Base-by-base conservation (phyloP, 2,888 invertebrate genomes). In the Drosophila multiciliata region DNA sequence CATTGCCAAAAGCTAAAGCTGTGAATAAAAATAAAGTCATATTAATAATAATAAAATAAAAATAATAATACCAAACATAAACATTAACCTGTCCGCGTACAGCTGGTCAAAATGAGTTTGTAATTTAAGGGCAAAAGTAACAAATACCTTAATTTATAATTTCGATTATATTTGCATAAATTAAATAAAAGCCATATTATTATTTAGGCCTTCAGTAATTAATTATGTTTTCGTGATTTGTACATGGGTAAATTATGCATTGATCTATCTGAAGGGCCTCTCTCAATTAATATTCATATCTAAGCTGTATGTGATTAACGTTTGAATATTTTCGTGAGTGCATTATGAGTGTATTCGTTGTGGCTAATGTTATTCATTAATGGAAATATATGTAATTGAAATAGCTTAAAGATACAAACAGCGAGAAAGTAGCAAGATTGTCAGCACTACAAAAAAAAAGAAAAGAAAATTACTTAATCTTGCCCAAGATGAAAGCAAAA, bases 111-210 rank as follows among this genome's bases (percentile, higher is more conserved):
- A 17, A 26, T 54, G 26, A 11, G 49, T 49, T 26, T 17, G 2
- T 9, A 17, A 17, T 26, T 26, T 11, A 38, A 29, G 9, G 32
- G 36, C 1, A 29, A 38, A 20, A 38, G 1, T 7, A 45, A 12
- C 54, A 64, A 66, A 53, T 53, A 48, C 5, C 15, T 45, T n/a
- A 48, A 42, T 36, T 53, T 20, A 35, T 29, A 42, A 35, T 29
- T 48, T 45, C 45, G 35, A 36, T 29, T 55, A 12, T 7, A 17
- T 52, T 20, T 8, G 7, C 55, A 65, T 65, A 54, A 55, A 55
- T 38, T 33, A 17, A 15, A 36, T 26, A 48, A 35, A n/a, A 35
- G 12, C 26, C n/a, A 26, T 26, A 26, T 26, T 26, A 26, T 26
- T 26, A 26, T 26, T 26, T 26, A 26, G 26, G 26, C 58, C 38